phyloP scores from a whole-genome alignment of 2,797 vertebrate genomes.

The Paedocypris micromegethes region DNA sequence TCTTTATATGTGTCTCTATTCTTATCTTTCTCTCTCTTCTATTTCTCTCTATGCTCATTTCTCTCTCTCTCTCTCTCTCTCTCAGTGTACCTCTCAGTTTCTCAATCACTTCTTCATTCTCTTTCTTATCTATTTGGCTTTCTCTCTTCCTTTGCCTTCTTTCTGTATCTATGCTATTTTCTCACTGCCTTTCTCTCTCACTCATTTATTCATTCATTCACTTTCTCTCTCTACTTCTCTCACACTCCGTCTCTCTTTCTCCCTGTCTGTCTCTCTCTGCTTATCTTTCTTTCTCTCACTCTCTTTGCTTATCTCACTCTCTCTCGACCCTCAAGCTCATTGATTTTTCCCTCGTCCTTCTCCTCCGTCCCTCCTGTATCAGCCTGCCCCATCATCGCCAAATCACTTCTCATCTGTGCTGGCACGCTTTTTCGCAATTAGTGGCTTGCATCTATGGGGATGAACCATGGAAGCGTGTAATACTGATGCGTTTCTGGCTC shows the following conservation, averaged over 20 bases:
- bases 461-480: conserved; percentile 39
- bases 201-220: too few species aligned
- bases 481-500: conserved; percentile 45
- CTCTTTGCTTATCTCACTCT: conserved; percentile 30
- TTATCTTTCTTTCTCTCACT: conserved; percentile 13
- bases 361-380: conserved; percentile 52
- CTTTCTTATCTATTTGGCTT: too few species aligned
- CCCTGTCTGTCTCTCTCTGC: conserved; percentile 30
- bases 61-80: too few species aligned
- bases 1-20: too few species aligned
- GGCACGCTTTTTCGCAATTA: conserved; percentile 67
- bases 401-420: conserved; percentile 71
- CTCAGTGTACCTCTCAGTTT: too few species aligned
- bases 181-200: too few species aligned
- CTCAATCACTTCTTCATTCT: too few species aligned
- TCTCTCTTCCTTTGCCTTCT: too few species aligned
- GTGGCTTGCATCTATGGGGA: conserved; percentile 46
- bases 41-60: too few species aligned
- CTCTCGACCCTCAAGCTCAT: conserved; percentile 22
- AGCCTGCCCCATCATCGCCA: conserved; percentile 55
- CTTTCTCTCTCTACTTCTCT: too few species aligned
- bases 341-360: conserved; percentile 18
- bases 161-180: too few species aligned
- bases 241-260: not conserved
- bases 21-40: too few species aligned